Conservation (phyloP, 2,113 vertebrate species). For the Speoplatyrhinus poulsoni region DNA sequence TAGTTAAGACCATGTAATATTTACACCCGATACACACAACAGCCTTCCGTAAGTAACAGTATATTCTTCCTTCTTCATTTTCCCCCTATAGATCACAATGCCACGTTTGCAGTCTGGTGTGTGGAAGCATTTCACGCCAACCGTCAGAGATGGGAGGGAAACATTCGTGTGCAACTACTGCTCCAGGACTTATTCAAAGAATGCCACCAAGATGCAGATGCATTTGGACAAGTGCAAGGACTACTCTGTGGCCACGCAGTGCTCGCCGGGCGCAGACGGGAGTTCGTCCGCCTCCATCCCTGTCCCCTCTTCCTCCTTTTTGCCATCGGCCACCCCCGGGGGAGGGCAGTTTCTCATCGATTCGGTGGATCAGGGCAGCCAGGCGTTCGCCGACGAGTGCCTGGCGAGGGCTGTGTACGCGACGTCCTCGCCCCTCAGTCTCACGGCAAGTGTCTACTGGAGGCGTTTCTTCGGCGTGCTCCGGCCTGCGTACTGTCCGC, state of each 20-base stretch:
- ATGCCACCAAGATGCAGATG: conserved; percentile 59
- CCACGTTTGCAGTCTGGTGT: conserved; percentile 51
- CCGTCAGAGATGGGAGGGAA: conserved; percentile 45
- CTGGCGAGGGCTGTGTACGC: conserved; percentile 54
- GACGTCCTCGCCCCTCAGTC: conserved; percentile 50
- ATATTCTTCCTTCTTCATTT: conserved; percentile 1
- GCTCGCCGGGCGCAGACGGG: conserved; percentile 39
- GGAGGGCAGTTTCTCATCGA: conserved; percentile 49
- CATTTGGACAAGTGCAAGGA: conserved; percentile 58
- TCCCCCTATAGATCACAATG: conserved; percentile 44
- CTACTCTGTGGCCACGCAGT: conserved; percentile 35
- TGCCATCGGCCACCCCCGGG: conserved; percentile 32
- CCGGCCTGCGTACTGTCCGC: conserved; percentile 54
- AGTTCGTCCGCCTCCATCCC: conserved; percentile 53
- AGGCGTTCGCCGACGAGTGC: conserved; percentile 48
- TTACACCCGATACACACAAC: too few relatives aligned
- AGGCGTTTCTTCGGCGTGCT: conserved; percentile 53
- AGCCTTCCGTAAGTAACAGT: not conserved
- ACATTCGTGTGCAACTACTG: conserved; percentile 61
- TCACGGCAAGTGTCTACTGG: conserved; percentile 58
- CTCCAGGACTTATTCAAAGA: conserved; percentile 46
- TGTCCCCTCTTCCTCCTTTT: conserved; percentile 41
- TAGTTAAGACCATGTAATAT: too few relatives aligned
- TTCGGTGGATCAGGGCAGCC: conserved; percentile 55
- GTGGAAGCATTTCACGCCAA: conserved; percentile 57